Percentiles rank a stretch among this genome's conserved stretches.
Evolutionary conservation across 2,113 vertebrate genomes (phyloP).

Genomic region (Trichechus manatus): DNA sequence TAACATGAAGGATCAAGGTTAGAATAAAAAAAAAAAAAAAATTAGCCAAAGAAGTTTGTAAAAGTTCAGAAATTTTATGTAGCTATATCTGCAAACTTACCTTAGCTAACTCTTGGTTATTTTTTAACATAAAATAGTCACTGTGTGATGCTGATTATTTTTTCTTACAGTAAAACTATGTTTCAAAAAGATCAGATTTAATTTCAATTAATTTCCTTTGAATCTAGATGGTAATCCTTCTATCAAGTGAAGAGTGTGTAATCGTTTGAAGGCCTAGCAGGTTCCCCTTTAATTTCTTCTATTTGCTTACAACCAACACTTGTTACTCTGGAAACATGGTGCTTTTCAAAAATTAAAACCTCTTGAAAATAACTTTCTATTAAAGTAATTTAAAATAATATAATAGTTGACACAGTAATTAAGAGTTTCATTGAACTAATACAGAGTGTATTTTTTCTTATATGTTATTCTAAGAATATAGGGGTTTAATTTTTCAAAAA

Average conservation of each 20-base stretch:
- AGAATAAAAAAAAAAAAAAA: background rate
- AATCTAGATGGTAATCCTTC: constrained; percentile 56
- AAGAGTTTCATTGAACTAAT: constrained; percentile 61
- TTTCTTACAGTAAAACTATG: constrained; percentile 56
- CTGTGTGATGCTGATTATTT: background rate
- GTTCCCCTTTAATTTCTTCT: constrained; percentile 69
- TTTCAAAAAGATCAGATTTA: constrained; percentile 58
- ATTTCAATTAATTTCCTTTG: constrained; percentile 74
- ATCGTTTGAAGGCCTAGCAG: constrained; percentile 51
- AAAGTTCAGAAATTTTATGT: constrained; percentile 9
- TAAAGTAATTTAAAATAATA: constrained; percentile 79
- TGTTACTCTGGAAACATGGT: constrained; percentile 61
- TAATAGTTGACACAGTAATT: constrained; percentile 70
- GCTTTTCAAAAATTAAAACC: constrained; percentile 72
- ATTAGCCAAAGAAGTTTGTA: background rate
- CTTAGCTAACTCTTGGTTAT: background rate
- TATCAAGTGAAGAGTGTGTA: constrained; percentile 27
- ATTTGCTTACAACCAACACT: constrained; percentile 71
- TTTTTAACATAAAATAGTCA: constrained; percentile 36
- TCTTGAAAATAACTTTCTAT: constrained; percentile 74
- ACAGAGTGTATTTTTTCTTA: constrained; percentile 50
- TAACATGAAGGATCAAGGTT: background rate
- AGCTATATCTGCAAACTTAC: background rate
- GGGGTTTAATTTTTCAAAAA: constrained; percentile 15
- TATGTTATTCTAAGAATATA: constrained; percentile 33